Evolutionary conservation across 2,888 invertebrate genomes (phyloP).

Genomic region (Trissonchulus sp.): DNA sequence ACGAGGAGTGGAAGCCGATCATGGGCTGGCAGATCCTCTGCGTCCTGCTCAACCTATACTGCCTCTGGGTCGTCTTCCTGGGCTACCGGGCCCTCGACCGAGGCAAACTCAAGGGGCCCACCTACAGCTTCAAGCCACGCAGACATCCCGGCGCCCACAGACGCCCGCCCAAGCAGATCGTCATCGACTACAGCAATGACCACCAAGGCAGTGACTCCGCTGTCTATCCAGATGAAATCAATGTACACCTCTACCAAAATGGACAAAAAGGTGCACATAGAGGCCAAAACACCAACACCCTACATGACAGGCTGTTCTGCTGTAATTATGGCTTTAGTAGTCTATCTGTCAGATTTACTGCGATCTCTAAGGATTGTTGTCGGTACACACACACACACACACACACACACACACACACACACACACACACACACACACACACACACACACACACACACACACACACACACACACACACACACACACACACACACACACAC

Average conservation of each 20-base stretch:
- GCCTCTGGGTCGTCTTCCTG: conserved; percentile 16
- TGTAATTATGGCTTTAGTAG: no score
- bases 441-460: no score
- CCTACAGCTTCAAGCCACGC: not conserved
- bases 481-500: no score
- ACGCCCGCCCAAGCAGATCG: conserved; percentile 9
- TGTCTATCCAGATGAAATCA: not conserved
- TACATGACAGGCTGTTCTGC: no score
- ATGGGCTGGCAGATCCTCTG: not conserved
- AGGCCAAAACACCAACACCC: no score
- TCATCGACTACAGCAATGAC: conserved; percentile 21
- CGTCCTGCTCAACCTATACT: not conserved
- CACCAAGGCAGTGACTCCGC: no score
- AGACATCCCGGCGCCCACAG: not conserved
- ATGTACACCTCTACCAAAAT: not conserved
- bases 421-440: no score
- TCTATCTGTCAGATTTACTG: no score
- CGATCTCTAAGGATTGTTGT: no score
- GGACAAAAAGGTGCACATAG: not conserved
- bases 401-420: no score
- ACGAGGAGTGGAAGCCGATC: conserved; percentile 2
- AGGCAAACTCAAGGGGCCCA: conserved; percentile 9
- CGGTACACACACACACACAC: no score
- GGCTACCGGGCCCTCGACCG: conserved; percentile 11
- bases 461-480: no score